These are phyloP conservation scores for Himalopsyche japonica DNA, from an alignment of 2,888 invertebrate genomes.

Conservation along the genomic window DNA sequence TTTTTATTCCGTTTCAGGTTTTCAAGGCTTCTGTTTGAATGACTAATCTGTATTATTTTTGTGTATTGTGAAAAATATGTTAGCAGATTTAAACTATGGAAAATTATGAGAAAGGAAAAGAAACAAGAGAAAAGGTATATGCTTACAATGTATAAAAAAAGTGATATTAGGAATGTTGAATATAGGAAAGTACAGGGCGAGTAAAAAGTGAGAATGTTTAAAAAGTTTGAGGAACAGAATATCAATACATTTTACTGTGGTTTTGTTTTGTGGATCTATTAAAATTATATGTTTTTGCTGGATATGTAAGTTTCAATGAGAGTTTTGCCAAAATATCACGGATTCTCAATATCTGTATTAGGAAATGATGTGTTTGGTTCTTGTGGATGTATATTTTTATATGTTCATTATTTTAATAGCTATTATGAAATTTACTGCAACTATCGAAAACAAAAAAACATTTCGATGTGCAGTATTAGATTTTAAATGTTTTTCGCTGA, in stretches of 20 bases:
- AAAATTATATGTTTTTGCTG: background rate
- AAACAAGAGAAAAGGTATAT: background rate
- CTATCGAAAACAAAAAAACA: background rate
- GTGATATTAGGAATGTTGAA: conserved; percentile 1
- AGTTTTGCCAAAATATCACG: background rate
- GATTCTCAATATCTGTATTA: background rate
- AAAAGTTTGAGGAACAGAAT: background rate
- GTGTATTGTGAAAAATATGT: background rate
- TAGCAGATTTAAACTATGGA: background rate
- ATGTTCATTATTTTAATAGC: background rate
- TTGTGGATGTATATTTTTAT: background rate
- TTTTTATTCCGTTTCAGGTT: background rate
- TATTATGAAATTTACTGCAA: background rate
- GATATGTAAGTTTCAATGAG: background rate
- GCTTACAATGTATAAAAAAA: conserved; percentile 1
- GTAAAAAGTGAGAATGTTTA: background rate
- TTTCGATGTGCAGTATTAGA: background rate
- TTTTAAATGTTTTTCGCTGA: background rate
- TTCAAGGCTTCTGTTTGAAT: background rate
- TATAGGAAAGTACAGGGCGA: conserved; percentile 1
- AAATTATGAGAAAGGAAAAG: background rate
- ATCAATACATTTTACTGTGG: background rate
- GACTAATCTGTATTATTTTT: background rate
- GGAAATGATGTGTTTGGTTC: background rate
- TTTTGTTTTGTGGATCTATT: background rate